Evolutionary conservation across 2,113 vertebrate genomes (phyloP).

Genomic region (Morone chrysops): DNA sequence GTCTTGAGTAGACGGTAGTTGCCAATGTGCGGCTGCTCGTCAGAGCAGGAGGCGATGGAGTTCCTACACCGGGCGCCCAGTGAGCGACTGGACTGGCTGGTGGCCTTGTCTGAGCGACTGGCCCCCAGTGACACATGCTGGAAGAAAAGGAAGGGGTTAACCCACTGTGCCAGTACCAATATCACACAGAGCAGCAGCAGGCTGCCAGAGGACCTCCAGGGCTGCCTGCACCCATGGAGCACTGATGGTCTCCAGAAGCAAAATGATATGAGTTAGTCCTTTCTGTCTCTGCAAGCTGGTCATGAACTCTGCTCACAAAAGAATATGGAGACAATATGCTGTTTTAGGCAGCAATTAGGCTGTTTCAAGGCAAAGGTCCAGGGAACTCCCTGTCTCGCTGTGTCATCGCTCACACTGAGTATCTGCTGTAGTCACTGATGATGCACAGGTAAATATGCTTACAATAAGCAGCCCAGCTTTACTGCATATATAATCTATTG

Average conservation of each 20-base stretch:
- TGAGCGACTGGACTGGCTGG: slow-evolving; percentile 92
- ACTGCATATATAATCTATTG: background rate
- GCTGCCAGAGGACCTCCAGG: slow-evolving; percentile 20
- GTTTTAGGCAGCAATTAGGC: background rate
- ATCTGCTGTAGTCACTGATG: background rate
- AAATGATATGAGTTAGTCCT: background rate
- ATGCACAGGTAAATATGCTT: background rate
- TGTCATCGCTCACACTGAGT: background rate
- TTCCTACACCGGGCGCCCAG: slow-evolving; percentile 92
- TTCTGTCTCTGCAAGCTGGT: slow-evolving; percentile 5
- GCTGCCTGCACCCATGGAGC: slow-evolving; percentile 6
- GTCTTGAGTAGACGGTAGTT: slow-evolving; percentile 95
- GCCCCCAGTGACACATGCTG: slow-evolving; percentile 90
- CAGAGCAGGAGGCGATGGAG: slow-evolving; percentile 92
- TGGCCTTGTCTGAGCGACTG: slow-evolving; percentile 92
- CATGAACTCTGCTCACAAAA: background rate
- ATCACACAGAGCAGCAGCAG: slow-evolving; percentile 12
- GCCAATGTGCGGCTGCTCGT: slow-evolving; percentile 94
- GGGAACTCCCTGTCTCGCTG: background rate
- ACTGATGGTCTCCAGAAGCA: slow-evolving; percentile 20
- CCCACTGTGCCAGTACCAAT: background rate
- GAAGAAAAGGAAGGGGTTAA: slow-evolving; percentile 24
- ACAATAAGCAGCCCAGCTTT: background rate
- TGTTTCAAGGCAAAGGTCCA: background rate
- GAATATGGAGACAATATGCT: background rate